phyloP scores from a whole-genome alignment of 2,888 invertebrate genomes.

The Agrochola lychnidis region DNA sequence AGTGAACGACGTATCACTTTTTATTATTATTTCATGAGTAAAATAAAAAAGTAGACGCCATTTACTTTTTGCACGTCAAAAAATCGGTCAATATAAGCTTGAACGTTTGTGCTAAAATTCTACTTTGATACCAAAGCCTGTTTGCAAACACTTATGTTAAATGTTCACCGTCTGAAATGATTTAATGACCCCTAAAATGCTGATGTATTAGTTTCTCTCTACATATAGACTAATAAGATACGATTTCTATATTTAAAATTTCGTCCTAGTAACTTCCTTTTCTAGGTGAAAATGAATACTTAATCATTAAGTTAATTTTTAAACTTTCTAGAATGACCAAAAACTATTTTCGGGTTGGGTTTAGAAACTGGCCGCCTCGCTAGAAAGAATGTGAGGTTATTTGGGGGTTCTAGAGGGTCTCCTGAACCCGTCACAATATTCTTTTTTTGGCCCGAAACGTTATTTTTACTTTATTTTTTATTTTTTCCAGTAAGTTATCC shows the following conservation, averaged over 20 bases:
- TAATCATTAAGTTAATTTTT: background rate
- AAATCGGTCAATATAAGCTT: conserved; percentile 31
- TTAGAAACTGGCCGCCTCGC: too few relatives aligned
- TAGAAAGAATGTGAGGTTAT: too few relatives aligned
- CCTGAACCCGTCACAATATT: too few relatives aligned
- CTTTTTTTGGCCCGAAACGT: too few relatives aligned
- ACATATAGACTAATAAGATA: conserved; percentile 6
- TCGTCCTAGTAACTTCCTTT: conserved; percentile 13
- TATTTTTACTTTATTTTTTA: too few relatives aligned
- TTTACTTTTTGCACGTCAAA: conserved; percentile 31
- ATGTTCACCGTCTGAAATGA: conserved; percentile 31
- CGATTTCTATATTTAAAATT: conserved; percentile 19
- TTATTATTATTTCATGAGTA: conserved; percentile 34
- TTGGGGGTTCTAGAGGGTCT: too few relatives aligned
- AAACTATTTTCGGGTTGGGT: too few relatives aligned
- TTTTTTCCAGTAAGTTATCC: too few relatives aligned
- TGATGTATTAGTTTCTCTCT: conserved; percentile 31
- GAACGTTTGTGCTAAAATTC: conserved; percentile 65
- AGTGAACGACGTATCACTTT: conserved; percentile 3
- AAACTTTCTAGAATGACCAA: background rate
- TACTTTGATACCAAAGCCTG: conserved; percentile 67
- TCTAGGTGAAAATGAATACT: background rate
- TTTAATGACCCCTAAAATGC: conserved; percentile 32
- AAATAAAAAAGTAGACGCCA: conserved; percentile 12
- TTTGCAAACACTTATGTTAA: conserved; percentile 45